Evolutionary conservation across 2,113 vertebrate genomes (phyloP).

Genomic region (Chionomys nivalis): DNA sequence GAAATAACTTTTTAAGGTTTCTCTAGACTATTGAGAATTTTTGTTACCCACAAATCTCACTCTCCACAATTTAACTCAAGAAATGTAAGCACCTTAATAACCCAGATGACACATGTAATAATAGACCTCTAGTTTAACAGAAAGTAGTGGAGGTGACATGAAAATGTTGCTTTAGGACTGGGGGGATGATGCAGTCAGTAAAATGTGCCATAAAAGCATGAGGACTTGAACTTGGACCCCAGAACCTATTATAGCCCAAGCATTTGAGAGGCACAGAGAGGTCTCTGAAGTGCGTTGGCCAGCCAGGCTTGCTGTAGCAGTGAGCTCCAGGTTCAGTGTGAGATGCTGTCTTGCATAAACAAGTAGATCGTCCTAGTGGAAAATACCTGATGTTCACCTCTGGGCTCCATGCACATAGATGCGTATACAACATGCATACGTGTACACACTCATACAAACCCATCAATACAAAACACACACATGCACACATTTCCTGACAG

Average conservation of each 20-base stretch:
- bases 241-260: neutral
- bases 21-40: neutral
- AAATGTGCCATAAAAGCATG: neutral
- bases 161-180: neutral
- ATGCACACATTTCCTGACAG: neutral
- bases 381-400: neutral
- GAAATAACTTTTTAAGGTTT: neutral
- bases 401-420: neutral
- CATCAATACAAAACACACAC: neutral
- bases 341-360: neutral
- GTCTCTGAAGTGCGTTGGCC: neutral
- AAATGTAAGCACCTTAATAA: neutral
- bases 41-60: neutral
- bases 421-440: neutral
- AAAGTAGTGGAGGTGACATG: neutral
- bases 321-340: neutral
- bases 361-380: neutral
- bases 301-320: neutral
- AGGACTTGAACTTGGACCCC: neutral
- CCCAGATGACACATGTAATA: neutral
- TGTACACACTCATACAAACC: neutral
- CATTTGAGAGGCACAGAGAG: neutral
- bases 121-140: neutral
- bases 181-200: neutral
- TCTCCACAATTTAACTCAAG: conserved; percentile 8